Percentiles rank a stretch among this genome's conserved stretches.
Evolutionary conservation across 2,113 vertebrate genomes (phyloP).

Genomic region (Passer domesticus): DNA sequence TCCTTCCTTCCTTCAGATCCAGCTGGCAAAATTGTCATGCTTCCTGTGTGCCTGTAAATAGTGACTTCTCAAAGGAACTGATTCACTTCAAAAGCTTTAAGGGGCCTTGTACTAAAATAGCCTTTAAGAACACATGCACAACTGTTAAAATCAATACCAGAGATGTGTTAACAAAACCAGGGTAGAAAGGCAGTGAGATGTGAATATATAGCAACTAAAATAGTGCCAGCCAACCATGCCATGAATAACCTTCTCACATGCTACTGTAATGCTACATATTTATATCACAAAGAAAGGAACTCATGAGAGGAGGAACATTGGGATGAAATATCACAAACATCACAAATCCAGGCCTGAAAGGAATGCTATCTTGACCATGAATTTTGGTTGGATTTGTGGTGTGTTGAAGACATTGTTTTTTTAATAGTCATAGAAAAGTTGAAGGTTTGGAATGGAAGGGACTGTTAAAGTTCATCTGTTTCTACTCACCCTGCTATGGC

Average conservation of each 20-base stretch:
- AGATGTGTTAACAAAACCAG: constrained; percentile 14
- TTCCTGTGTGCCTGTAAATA: background rate
- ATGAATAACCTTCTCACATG: background rate
- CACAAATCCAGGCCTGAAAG: background rate
- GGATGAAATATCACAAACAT: background rate
- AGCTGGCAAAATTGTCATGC: background rate
- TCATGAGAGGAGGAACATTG: background rate
- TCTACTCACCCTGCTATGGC: background rate
- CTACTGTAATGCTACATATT: background rate
- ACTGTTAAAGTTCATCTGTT: background rate
- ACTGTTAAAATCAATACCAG: constrained; percentile 1
- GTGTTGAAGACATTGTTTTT: background rate
- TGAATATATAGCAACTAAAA: background rate
- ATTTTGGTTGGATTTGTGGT: background rate
- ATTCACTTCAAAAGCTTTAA: constrained; percentile 22
- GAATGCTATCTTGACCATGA: background rate
- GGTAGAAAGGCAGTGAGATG: background rate
- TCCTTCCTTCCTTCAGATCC: background rate
- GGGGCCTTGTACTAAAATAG: constrained; percentile 20
- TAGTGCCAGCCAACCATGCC: background rate
- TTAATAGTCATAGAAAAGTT: background rate
- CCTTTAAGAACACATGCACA: background rate
- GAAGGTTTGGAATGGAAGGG: background rate
- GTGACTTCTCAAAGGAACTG: background rate
- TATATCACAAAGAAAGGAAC: background rate